Conservation (phyloP, 2,797 vertebrate genomes). For the Manis crassicaudata region DNA sequence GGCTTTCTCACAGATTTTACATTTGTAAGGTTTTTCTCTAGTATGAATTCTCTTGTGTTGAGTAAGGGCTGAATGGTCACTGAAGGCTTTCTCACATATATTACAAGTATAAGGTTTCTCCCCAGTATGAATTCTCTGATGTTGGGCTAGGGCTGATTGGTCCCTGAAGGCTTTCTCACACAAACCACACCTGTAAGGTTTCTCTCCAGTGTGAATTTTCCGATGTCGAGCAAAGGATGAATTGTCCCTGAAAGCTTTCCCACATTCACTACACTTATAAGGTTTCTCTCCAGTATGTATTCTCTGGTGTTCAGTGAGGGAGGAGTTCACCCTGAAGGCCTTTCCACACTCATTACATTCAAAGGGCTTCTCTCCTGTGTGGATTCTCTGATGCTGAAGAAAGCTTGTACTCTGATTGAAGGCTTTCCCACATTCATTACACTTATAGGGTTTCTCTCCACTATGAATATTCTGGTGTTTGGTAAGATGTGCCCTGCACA, state of each 20-base stretch:
- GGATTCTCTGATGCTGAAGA: slow-evolving; percentile 82
- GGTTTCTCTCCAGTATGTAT: slow-evolving; percentile 81
- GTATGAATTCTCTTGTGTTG: slow-evolving; percentile 79
- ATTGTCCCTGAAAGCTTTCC: slow-evolving; percentile 79
- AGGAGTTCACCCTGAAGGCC: slow-evolving; percentile 78
- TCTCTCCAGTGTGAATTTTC: slow-evolving; percentile 81
- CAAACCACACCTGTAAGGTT: slow-evolving; percentile 78
- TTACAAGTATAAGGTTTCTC: slow-evolving; percentile 76
- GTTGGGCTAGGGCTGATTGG: slow-evolving; percentile 76
- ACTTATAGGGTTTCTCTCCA: slow-evolving; percentile 80
- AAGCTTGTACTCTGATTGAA: slow-evolving; percentile 83
- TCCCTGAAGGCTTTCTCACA: slow-evolving; percentile 79
- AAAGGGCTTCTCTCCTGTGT: slow-evolving; percentile 81
- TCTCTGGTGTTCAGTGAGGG: slow-evolving; percentile 79
- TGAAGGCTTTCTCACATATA: slow-evolving; percentile 77
- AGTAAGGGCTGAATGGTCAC: slow-evolving; percentile 78
- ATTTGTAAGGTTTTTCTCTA: slow-evolving; percentile 77
- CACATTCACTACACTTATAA: slow-evolving; percentile 73
- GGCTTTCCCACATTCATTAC: slow-evolving; percentile 80
- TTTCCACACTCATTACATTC: slow-evolving; percentile 81
- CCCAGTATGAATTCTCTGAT: slow-evolving; percentile 80
- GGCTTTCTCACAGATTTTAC: slow-evolving; percentile 72
- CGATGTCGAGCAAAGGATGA: slow-evolving; percentile 78
- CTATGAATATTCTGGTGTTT: slow-evolving; percentile 81
- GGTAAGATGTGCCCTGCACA: slow-evolving; percentile 82